These are phyloP conservation scores for Thunnus maccoyii DNA, from an alignment of 2,113 vertebrate genomes.

Conservation along the genomic window DNA sequence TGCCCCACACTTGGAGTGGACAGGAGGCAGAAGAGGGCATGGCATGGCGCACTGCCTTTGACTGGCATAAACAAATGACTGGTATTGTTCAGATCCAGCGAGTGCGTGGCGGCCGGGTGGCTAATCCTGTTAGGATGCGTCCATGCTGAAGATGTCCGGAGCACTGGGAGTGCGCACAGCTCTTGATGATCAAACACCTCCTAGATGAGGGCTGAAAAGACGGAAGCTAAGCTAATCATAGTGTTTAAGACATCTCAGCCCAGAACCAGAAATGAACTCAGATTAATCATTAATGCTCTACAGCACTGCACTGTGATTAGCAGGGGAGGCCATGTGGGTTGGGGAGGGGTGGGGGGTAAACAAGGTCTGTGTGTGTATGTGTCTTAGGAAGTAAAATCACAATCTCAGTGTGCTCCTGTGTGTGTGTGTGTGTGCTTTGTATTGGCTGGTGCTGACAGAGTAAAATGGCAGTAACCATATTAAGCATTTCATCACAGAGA, in stretches of 20 bases:
- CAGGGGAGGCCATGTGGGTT: constrained; percentile 42
- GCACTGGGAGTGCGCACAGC: constrained; percentile 27
- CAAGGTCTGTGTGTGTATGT: constrained; percentile 6
- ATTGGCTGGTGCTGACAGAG: constrained; percentile 47
- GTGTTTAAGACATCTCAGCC: constrained; percentile 66
- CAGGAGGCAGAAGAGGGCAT: constrained; percentile 4
- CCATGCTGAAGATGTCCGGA: constrained; percentile 71
- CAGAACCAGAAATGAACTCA: constrained; percentile 53
- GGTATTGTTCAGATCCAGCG: constrained; percentile 38
- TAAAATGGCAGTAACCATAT: constrained; percentile 44
- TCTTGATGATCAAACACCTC: constrained; percentile 76
- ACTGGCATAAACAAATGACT: constrained; percentile 40
- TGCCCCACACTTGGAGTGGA: constrained; percentile 26
- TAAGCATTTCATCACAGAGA: constrained; percentile 55
- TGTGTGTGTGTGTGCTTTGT: constrained; percentile 30
- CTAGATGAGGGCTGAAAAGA: constrained; percentile 71
- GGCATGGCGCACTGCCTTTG: constrained; percentile 19
- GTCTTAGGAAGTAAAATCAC: constrained; percentile 15
- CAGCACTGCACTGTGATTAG: constrained; percentile 48
- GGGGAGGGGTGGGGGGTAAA: constrained; percentile 1
- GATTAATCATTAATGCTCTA: constrained; percentile 68
- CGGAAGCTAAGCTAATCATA: constrained; percentile 74
- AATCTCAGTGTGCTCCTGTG: constrained; percentile 22
- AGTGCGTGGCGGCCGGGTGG: constrained; percentile 35
- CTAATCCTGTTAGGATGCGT: constrained; percentile 76